These are phyloP conservation scores for Tanytarsus gracilentus DNA, from an alignment of 2,888 invertebrate species.

Conservation along the genomic window DNA sequence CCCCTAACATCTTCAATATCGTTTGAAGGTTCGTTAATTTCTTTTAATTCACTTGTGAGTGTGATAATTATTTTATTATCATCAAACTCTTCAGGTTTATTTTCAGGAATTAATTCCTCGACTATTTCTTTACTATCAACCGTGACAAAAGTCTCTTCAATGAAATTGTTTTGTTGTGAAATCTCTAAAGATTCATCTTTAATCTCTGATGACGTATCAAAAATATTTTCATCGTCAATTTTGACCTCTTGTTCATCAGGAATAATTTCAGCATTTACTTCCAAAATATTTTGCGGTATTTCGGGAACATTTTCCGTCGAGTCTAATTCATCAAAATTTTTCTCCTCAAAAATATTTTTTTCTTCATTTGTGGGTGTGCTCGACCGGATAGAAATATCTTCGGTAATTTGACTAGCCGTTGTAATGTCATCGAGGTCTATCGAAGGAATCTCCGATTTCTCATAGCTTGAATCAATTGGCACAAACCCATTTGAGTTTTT, in stretches of 20 bases:
- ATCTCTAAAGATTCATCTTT: not conserved
- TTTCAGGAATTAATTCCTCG: not conserved
- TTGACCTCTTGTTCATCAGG: not conserved
- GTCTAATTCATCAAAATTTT: not conserved
- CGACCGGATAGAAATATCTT: not conserved
- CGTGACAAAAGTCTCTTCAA: too few relatives aligned
- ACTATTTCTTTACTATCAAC: too few relatives aligned
- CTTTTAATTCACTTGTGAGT: not conserved
- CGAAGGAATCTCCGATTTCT: constrained; percentile 2
- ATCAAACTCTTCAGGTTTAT: not conserved
- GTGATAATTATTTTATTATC: not conserved
- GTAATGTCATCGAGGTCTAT: constrained; percentile 1
- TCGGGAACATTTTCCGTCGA: not conserved
- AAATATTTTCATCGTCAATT: not conserved
- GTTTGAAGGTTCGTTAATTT: not conserved
- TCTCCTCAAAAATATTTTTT: not conserved
- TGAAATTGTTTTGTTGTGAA: too few relatives aligned
- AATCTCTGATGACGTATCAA: not conserved
- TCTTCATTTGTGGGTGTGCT: too few relatives aligned
- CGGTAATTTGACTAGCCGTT: not conserved
- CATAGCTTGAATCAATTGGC: too few relatives aligned
- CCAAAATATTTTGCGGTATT: not conserved
- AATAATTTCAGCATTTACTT: not conserved
- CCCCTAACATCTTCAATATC: not conserved
- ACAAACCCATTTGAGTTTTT: not conserved